Base-by-base conservation (phyloP, 2,888 invertebrate genomes). In the Hermaeophaga mercurialis region DNA sequence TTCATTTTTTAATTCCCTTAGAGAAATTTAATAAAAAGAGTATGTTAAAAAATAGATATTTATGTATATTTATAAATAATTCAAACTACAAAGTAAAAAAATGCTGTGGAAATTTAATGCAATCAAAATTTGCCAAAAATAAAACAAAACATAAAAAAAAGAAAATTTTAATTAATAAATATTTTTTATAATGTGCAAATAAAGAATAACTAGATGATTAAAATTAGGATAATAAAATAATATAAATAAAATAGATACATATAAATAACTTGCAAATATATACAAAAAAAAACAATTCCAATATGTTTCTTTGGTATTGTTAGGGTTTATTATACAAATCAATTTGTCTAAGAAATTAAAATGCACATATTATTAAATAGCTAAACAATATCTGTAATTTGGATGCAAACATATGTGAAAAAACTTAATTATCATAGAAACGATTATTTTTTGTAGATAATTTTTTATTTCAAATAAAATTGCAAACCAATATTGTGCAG, bases 221-320 rank as follows among this genome's bases (percentile, higher is more conserved):
- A 58, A 61, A 63, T 56, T 41, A 54, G 41, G 26, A 57, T 56
- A 63, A 62, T 62, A 59, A 44, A 58, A 61, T 54, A 53, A 57
- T 56, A 62, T 55, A 62, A 63, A 66, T 61, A 63, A 63, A 62
- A 61, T 50, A 65, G 47, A 59, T 59, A n/a, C n/a, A n/a, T n/a
- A 61, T 60, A 53, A 62, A 59, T 57, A 58, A 58, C 50, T 58
- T 63, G 54, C 43, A 63, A 47, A 63, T 60, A 61, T 60, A 62
- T 61, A 64, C 57, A 65, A 58, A 59, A 57, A 54, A 54, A 44
- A 61, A 45, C 54, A 48, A 52, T 57, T 55, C 47, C 56, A 58
- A 17, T n/a, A 38, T 22, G 33, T 53, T 54, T 64, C 68, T 68
- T 68, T 66, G 68, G 68, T 63, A 63, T 63, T 61, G 59, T 61